These are phyloP conservation scores for Cheilosia variabilis DNA, from an alignment of 2,888 invertebrate genomes.

Conservation along the genomic window DNA sequence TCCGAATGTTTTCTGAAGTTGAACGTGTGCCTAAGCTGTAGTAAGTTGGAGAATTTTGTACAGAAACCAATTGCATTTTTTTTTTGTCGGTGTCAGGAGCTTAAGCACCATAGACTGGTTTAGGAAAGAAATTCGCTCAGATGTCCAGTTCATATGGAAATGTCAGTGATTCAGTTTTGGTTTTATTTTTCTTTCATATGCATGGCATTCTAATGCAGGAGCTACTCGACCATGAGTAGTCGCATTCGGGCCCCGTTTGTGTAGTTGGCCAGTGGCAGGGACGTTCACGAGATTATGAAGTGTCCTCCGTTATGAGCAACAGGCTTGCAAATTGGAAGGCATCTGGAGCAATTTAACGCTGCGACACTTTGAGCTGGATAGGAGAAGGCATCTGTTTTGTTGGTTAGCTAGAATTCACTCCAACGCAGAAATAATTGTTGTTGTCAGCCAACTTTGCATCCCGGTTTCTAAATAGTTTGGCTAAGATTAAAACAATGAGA, in stretches of 20 bases:
- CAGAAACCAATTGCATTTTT: slow-evolving; percentile 37
- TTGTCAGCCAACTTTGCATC: too few species aligned
- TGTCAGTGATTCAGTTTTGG: slow-evolving; percentile 17
- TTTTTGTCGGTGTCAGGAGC: slow-evolving; percentile 16
- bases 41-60: background rate
- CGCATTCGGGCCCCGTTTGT: background rate
- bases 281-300: background rate
- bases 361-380: background rate
- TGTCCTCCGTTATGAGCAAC: background rate
- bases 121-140: slow-evolving; percentile 11
- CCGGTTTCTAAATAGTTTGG: too few species aligned
- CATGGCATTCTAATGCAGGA: slow-evolving; percentile 9
- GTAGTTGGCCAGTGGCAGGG: background rate
- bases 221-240: background rate
- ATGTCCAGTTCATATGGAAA: background rate
- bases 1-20: background rate
- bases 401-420: background rate
- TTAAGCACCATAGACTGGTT: slow-evolving; percentile 11
- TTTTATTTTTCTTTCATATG: background rate
- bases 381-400: too few species aligned
- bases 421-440: too few species aligned
- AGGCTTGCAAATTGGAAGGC: background rate
- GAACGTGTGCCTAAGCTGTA: background rate
- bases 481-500: too few species aligned
- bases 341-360: slow-evolving; percentile 2